Evolutionary conservation across 2,113 vertebrate genomes (phyloP).

Genomic region (human): DNA sequence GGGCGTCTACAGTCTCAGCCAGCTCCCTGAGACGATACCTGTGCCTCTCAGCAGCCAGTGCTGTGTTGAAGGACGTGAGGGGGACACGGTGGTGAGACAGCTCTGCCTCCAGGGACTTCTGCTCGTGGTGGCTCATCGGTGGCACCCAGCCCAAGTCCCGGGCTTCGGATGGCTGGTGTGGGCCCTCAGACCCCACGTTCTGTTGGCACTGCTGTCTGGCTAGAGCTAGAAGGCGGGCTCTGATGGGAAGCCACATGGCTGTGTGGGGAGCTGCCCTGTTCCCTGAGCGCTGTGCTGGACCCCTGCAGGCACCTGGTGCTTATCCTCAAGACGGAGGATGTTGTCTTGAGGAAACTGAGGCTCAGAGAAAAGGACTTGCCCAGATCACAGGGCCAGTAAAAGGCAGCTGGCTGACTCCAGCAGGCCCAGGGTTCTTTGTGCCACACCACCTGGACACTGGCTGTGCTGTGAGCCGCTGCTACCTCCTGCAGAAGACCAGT

Average conservation of each 20-base stretch:
- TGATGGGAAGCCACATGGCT: not conserved
- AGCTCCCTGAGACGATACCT: not conserved
- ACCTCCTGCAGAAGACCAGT: not conserved
- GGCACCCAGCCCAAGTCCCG: not conserved
- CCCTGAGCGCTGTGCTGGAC: not conserved
- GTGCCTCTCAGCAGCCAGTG: not conserved
- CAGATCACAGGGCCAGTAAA: not conserved
- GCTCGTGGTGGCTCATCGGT: not conserved
- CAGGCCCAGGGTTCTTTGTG: not conserved
- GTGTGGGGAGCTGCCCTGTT: not conserved
- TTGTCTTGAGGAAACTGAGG: not conserved
- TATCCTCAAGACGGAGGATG: not conserved
- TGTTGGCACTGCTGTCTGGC: not conserved
- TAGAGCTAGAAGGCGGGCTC: not conserved
- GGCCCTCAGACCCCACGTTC: not conserved
- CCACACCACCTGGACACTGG: not conserved
- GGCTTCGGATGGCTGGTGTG: not conserved
- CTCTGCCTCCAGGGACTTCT: not conserved
- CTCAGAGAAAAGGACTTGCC: not conserved
- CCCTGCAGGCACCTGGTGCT: not conserved
- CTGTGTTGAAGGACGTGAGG: not conserved
- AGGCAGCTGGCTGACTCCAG: not conserved
- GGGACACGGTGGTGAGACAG: not conserved
- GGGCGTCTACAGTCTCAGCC: too few relatives aligned
- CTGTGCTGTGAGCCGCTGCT: not conserved